A percentile compares a stretch with the other conserved stretches of the same genome.
Evolutionary conservation across 2,113 vertebrate species (phyloP).

Genomic region (Equus quagga): DNA sequence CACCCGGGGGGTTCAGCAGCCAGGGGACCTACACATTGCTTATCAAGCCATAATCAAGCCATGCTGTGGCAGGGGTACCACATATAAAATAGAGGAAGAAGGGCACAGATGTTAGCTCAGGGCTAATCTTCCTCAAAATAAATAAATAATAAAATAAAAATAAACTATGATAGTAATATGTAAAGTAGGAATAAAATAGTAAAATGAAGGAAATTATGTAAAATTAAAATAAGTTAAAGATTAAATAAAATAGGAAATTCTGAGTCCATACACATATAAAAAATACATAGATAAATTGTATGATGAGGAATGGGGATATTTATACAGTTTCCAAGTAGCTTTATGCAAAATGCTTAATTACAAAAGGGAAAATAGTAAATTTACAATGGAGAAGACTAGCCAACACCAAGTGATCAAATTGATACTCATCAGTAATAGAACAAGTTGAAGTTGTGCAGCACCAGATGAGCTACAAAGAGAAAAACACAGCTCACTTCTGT

Average conservation of each 20-base stretch:
- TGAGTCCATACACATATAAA: neutral
- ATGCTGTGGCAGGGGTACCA: too few relatives aligned
- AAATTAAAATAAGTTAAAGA: conserved; percentile 2
- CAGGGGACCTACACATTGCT: too few relatives aligned
- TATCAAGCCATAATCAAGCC: too few relatives aligned
- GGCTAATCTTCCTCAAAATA: too few relatives aligned
- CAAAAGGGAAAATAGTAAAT: neutral
- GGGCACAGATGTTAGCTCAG: too few relatives aligned
- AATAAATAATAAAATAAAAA: neutral
- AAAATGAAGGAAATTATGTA: neutral
- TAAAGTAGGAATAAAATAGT: neutral
- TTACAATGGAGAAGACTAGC: neutral
- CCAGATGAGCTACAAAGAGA: neutral
- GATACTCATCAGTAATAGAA: neutral
- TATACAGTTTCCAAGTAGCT: neutral
- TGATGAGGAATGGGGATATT: neutral
- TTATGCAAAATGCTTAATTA: neutral
- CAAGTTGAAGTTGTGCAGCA: neutral
- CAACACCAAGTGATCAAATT: neutral
- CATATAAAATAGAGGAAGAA: too few relatives aligned
- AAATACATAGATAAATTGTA: neutral
- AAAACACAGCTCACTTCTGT: neutral
- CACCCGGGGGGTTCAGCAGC: too few relatives aligned
- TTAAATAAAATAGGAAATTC: neutral
- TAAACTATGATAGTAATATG: neutral